Evolutionary conservation across 2,113 vertebrate species (phyloP).

Genomic region (Pangasianodon hypophthalmus): DNA sequence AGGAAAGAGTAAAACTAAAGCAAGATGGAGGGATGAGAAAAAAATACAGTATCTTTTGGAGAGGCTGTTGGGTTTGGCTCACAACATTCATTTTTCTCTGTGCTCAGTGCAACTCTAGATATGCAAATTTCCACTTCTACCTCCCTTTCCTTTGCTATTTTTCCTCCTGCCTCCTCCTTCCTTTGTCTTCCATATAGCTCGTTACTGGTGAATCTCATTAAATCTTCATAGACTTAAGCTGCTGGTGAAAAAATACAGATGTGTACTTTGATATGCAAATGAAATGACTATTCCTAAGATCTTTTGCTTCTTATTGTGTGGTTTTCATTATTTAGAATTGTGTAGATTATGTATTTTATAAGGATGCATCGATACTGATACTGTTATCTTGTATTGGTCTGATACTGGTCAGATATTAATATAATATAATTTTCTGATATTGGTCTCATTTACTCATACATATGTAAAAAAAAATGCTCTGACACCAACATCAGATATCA

Average conservation of each 20-base stretch:
- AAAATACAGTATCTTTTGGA: slow-evolving; percentile 11
- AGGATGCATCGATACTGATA: background rate
- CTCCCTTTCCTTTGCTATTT: background rate
- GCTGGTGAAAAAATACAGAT: background rate
- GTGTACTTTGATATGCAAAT: background rate
- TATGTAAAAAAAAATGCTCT: background rate
- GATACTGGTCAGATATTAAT: background rate
- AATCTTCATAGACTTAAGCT: background rate
- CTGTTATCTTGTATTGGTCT: background rate
- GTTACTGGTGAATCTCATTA: background rate
- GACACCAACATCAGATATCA: background rate
- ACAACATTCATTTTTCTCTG: background rate
- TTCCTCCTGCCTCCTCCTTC: background rate
- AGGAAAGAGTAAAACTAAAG: slow-evolving; percentile 3
- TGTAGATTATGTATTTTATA: background rate
- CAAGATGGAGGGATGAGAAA: background rate
- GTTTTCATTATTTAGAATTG: background rate
- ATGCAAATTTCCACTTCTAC: slow-evolving; percentile 18
- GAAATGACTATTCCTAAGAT: background rate
- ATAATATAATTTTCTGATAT: no score
- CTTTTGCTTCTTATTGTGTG: background rate
- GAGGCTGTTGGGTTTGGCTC: slow-evolving; percentile 28
- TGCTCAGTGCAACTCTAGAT: background rate
- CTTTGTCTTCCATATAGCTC: background rate
- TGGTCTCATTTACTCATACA: background rate